phyloP scores from a whole-genome alignment of 2,888 invertebrate genomes.

The Lysandra coridon region DNA sequence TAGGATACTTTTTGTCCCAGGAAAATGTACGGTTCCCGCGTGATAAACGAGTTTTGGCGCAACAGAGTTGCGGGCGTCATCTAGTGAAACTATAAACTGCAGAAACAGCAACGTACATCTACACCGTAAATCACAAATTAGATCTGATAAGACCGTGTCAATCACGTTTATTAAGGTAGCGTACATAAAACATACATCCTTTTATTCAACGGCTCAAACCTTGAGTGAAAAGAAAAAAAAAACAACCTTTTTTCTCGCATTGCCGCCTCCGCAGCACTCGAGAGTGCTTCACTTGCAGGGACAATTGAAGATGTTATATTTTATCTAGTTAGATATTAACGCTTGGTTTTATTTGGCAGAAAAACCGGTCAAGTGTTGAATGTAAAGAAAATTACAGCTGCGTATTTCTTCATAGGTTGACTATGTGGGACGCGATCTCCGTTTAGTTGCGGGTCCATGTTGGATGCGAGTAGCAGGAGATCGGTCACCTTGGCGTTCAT shows the following conservation, averaged over 20 bases:
- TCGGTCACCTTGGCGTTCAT: no score
- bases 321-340: constrained; percentile 34
- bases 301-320: constrained; percentile 37
- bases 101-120: neutral
- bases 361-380: constrained; percentile 34
- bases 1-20: no score
- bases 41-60: no score
- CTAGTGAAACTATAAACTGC: no score
- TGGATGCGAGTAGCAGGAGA: no score
- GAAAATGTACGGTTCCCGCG: no score
- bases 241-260: constrained; percentile 6
- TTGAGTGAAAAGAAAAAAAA: constrained; percentile 21
- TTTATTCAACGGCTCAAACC: neutral
- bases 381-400: neutral
- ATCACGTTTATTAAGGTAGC: constrained; percentile 15
- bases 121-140: constrained; percentile 15
- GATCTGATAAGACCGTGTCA: neutral
- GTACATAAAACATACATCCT: constrained; percentile 9
- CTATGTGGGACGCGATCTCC: no score
- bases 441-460: no score
- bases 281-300: constrained; percentile 36
- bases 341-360: constrained; percentile 35
- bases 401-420: no score
- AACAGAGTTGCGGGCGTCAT: no score
- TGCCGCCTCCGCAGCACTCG: constrained; percentile 34